Evolutionary conservation across 2,888 invertebrate species (phyloP).

Genomic region (Dermolepida albohirtum): DNA sequence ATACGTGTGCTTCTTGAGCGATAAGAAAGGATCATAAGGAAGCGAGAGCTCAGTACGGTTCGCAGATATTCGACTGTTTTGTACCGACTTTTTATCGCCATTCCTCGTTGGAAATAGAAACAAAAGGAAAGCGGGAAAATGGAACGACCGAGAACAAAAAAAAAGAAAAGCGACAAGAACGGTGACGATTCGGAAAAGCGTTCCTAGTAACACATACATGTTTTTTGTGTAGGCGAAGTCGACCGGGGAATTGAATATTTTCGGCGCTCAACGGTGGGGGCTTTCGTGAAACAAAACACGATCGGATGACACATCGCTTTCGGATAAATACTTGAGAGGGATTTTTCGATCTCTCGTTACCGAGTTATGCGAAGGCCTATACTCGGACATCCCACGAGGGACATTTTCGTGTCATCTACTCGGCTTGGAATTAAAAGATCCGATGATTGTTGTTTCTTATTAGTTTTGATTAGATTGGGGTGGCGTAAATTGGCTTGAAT

Average conservation of each 20-base stretch:
- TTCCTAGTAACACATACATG: no score
- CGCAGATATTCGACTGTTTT: constrained; percentile 8
- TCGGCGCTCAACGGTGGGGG: constrained; percentile 16
- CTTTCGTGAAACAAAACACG: constrained; percentile 18
- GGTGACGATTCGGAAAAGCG: no score
- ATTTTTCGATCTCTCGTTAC: constrained; percentile 29
- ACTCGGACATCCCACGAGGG: constrained; percentile 26
- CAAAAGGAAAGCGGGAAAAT: no score
- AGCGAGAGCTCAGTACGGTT: neutral
- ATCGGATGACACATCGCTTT: constrained; percentile 37
- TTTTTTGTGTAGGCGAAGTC: neutral
- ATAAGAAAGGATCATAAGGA: constrained; percentile 11
- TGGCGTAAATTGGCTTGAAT: neutral
- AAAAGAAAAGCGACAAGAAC: no score
- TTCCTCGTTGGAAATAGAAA: no score
- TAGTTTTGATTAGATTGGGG: constrained; percentile 36
- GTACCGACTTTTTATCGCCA: no score
- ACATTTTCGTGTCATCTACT: constrained; percentile 22
- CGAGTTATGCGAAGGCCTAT: neutral
- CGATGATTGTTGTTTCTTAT: constrained; percentile 34
- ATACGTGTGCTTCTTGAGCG: constrained; percentile 32
- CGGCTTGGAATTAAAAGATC: constrained; percentile 30
- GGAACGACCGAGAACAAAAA: no score
- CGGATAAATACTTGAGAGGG: constrained; percentile 24
- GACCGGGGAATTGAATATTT: constrained; percentile 35